Conservation (phyloP, 2,797 vertebrate genomes). For the Acrocephalus scirpaceus region DNA sequence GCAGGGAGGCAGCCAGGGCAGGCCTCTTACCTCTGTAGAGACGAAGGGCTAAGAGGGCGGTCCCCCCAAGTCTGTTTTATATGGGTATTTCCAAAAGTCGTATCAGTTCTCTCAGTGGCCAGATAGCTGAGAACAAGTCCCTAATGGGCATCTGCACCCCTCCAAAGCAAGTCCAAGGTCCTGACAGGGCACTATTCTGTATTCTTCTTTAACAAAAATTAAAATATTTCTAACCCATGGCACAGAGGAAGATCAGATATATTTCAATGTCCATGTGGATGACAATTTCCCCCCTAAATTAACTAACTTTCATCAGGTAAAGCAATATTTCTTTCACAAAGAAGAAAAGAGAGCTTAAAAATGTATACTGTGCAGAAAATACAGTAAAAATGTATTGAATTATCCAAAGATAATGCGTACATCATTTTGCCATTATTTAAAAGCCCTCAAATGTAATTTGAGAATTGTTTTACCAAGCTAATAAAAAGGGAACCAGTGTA, state of each 20-base stretch:
- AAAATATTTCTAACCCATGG: too few species aligned
- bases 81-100: too few species aligned
- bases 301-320: not conserved
- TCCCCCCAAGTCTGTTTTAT: too few species aligned
- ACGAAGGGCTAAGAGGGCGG: too few species aligned
- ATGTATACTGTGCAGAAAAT: not conserved
- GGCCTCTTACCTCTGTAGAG: too few species aligned
- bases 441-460: constrained; percentile 13
- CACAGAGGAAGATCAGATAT: not conserved
- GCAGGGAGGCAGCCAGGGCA: too few species aligned
- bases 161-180: too few species aligned
- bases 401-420: not conserved
- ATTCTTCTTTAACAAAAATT: too few species aligned
- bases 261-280: not conserved
- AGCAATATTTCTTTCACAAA: constrained; percentile 6
- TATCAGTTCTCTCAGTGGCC: too few species aligned
- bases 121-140: too few species aligned
- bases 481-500: not conserved
- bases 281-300: not conserved
- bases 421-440: not conserved
- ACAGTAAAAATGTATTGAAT: not conserved
- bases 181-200: too few species aligned
- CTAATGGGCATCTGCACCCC: too few species aligned
- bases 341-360: not conserved
- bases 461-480: constrained; percentile 4